phyloP scores from a whole-genome alignment of 2,797 vertebrate species.

The Malacoctenus gilli region DNA sequence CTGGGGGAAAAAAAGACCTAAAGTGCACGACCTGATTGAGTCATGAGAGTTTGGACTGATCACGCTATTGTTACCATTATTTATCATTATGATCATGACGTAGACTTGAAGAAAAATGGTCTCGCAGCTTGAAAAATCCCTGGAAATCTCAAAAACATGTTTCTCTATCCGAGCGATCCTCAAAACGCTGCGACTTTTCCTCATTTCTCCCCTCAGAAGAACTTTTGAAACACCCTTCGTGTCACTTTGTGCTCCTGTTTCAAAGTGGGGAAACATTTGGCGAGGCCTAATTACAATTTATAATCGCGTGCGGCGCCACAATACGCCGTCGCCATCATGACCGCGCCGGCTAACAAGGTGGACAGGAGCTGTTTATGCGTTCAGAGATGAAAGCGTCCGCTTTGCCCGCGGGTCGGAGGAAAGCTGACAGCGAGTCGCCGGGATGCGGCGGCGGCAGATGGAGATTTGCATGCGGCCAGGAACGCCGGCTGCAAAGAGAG shows the following conservation, averaged over 20 bases:
- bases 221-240: background rate
- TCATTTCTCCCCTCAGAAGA: too few relatives aligned
- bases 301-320: background rate
- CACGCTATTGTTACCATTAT: too few relatives aligned
- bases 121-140: too few relatives aligned
- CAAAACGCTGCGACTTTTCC: too few relatives aligned
- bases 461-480: constrained; percentile 56
- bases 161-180: too few relatives aligned
- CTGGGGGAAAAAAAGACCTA: constrained; percentile 18
- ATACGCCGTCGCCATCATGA: background rate
- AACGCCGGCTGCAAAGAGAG: constrained; percentile 6
- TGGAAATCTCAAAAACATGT: too few relatives aligned
- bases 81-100: too few relatives aligned
- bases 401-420: constrained; percentile 26
- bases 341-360: constrained; percentile 13
- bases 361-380: constrained; percentile 15
- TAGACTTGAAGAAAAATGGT: too few relatives aligned
- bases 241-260: constrained; percentile 2
- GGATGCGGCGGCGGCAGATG: constrained; percentile 53
- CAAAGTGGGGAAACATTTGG: background rate
- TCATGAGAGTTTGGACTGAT: background rate
- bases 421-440: constrained; percentile 40
- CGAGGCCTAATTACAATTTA: constrained; percentile 13
- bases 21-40: background rate
- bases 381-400: constrained; percentile 13